Evolutionary conservation across 1,140 invertebrate species (phyloP).

Genomic region (Sinonovacula constricta): DNA sequence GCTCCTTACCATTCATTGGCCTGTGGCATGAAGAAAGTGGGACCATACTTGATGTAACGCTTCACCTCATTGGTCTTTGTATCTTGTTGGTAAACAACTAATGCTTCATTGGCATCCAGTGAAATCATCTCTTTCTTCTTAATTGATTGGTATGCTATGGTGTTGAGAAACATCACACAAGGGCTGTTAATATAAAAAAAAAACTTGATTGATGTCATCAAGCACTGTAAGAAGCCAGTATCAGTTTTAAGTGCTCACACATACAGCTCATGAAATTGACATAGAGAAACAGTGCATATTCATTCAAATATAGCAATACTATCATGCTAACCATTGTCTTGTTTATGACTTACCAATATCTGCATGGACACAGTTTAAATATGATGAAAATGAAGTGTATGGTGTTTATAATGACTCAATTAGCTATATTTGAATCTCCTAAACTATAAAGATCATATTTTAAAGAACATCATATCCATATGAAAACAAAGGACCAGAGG

Average conservation of each 20-base stretch:
- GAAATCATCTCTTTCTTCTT: slow-evolving; percentile 60
- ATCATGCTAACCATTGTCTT: too few species aligned
- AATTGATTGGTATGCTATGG: slow-evolving; percentile 61
- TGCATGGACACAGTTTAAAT: too few species aligned
- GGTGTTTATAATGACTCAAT: too few species aligned
- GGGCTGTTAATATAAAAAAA: slow-evolving; percentile 63
- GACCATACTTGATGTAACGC: slow-evolving; percentile 71
- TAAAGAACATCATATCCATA: too few species aligned
- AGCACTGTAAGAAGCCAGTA: neutral
- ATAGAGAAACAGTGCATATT: too few species aligned
- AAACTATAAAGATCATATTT: too few species aligned
- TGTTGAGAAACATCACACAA: slow-evolving; percentile 67
- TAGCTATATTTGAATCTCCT: too few species aligned
- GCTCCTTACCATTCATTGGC: slow-evolving; percentile 74
- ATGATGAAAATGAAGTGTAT: too few species aligned
- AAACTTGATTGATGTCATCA: too few species aligned
- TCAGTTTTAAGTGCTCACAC: slow-evolving; percentile 3
- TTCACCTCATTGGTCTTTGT: slow-evolving; percentile 60
- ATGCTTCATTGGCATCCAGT: slow-evolving; percentile 74
- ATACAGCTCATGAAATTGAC: neutral
- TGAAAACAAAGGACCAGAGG: too few species aligned
- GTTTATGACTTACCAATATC: too few species aligned
- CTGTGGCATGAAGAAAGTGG: slow-evolving; percentile 71
- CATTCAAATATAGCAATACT: too few species aligned
- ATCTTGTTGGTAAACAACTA: slow-evolving; percentile 70